phyloP scores from a whole-genome alignment of 2,888 invertebrate species.

The Dryocosmus kuriphilus region DNA sequence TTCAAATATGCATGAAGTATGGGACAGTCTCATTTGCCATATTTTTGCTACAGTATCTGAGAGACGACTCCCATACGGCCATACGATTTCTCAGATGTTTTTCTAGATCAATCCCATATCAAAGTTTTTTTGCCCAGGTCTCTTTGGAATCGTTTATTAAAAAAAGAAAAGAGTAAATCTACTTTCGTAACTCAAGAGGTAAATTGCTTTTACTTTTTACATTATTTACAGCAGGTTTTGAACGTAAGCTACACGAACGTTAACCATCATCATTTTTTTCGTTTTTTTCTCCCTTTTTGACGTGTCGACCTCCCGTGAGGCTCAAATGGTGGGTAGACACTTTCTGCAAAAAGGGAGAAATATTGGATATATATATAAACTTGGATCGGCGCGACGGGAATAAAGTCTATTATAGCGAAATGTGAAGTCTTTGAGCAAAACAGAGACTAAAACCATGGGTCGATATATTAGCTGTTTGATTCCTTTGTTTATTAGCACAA shows the following conservation, averaged over 20 bases:
- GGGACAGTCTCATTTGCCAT: too few species aligned
- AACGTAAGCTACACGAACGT: constrained; percentile 1
- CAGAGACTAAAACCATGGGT: constrained; percentile 19
- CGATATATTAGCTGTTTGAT: constrained; percentile 13
- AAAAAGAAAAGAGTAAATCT: constrained; percentile 8
- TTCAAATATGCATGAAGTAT: too few species aligned
- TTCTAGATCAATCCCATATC: too few species aligned
- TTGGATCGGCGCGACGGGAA: neutral
- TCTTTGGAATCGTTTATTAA: constrained; percentile 2
- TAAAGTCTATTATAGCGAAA: constrained; percentile 26
- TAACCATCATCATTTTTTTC: constrained; percentile 21
- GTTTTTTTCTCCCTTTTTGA: neutral
- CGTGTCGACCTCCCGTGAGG: constrained; percentile 48
- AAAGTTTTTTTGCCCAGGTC: too few species aligned
- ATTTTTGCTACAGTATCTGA: too few species aligned
- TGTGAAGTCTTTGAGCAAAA: constrained; percentile 25
- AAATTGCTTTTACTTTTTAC: constrained; percentile 23
- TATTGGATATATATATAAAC: constrained; percentile 23
- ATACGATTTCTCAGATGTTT: too few species aligned
- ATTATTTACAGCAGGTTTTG: constrained; percentile 19
- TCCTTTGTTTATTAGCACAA: constrained; percentile 15
- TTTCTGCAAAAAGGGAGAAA: constrained; percentile 33
- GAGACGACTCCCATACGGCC: too few species aligned
- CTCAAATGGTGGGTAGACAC: constrained; percentile 50
- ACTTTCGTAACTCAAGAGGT: neutral